Percentiles rank a stretch among this genome's conserved stretches.
Evolutionary conservation across 2,797 vertebrate species (phyloP).

Genomic region (Phaenicophaeus curvirostris): DNA sequence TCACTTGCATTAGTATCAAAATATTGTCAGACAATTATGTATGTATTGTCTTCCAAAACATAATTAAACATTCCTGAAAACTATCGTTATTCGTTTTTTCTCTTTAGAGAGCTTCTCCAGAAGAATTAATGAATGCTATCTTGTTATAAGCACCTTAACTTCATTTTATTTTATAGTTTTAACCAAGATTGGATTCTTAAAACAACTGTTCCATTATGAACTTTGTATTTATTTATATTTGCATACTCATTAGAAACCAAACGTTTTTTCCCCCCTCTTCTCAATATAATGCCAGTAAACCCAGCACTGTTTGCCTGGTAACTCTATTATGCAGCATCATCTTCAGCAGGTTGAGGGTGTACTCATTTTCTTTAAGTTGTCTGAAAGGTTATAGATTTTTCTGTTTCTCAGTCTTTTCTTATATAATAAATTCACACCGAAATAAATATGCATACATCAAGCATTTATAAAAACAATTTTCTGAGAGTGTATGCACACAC

Average conservation of each 20-base stretch:
- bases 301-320: neutral
- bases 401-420: neutral
- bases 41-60: conserved; percentile 3
- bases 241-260: neutral
- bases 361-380: neutral
- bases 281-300: neutral
- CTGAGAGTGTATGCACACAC: neutral
- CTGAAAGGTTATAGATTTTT: neutral
- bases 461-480: neutral
- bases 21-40: conserved; percentile 3
- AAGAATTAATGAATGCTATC: neutral
- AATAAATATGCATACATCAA: neutral
- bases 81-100: neutral
- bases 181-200: neutral
- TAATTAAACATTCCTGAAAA: conserved; percentile 1
- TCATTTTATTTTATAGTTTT: neutral
- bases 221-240: neutral
- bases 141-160: neutral
- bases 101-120: neutral
- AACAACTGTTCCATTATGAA: neutral
- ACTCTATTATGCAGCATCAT: neutral
- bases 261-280: neutral
- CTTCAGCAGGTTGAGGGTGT: neutral
- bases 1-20: neutral
- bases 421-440: neutral